phyloP scores from a whole-genome alignment of 2,888 invertebrate species.

The Luperina testacea region DNA sequence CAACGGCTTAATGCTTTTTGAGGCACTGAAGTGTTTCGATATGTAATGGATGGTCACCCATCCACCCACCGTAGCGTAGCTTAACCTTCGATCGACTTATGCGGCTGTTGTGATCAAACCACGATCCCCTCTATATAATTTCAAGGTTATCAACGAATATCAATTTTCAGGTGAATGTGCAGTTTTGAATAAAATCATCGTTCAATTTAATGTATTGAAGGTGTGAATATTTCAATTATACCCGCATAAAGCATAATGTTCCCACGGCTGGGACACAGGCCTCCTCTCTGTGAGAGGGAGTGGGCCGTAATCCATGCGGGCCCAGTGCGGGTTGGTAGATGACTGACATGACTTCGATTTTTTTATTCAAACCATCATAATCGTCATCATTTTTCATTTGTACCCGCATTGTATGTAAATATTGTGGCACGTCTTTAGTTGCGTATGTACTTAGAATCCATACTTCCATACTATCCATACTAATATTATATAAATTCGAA shows the following conservation, averaged over 20 bases:
- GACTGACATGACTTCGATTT: no score
- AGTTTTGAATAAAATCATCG: not conserved
- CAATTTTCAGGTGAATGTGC: not conserved
- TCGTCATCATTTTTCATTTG: no score
- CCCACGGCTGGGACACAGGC: no score
- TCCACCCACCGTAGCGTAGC: not conserved
- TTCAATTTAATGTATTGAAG: not conserved
- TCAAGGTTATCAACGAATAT: not conserved
- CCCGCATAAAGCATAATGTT: no score
- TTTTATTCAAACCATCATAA: no score
- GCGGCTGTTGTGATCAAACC: not conserved
- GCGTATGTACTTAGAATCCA: not conserved
- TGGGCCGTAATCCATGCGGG: no score
- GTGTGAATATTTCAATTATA: not conserved
- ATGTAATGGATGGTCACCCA: no score
- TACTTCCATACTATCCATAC: no score
- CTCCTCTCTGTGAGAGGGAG: no score
- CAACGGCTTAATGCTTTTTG: not conserved
- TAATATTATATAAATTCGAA: no score
- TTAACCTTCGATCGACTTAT: not conserved
- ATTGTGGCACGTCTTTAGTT: not conserved
- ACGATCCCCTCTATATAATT: not conserved
- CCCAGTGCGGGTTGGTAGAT: no score
- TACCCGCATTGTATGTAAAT: conserved; percentile 12
- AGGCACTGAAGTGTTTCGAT: not conserved